phyloP scores from a whole-genome alignment of 1,140 invertebrate genomes.

The Charaxes varanes region DNA sequence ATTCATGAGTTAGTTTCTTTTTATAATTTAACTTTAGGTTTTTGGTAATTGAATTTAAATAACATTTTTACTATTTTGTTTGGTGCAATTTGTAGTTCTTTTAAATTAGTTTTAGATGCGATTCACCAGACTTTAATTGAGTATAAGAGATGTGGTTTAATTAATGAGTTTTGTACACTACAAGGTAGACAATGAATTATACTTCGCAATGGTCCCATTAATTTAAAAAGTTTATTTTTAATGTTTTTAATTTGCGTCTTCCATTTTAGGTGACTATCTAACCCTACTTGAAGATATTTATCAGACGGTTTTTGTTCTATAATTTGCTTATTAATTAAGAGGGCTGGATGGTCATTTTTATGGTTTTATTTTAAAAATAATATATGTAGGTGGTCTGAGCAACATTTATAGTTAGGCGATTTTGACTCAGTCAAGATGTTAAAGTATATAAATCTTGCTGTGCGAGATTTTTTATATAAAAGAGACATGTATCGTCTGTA shows the following conservation, averaged over 20 bases:
- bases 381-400: constrained; percentile 8
- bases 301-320: constrained; percentile 8
- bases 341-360: constrained; percentile 4
- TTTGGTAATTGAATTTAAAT: no score
- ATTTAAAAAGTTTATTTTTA: no score
- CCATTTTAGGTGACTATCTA: constrained; percentile 3
- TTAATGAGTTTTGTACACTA: no score
- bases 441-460: constrained; percentile 12
- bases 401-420: constrained; percentile 13
- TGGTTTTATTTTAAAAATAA: constrained; percentile 11
- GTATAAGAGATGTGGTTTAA: no score
- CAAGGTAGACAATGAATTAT: no score
- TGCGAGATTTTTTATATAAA: constrained; percentile 7
- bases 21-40: no score
- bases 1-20: no score
- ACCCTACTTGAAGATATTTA: constrained; percentile 13
- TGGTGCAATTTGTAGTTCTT: no score
- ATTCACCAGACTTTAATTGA: no score
- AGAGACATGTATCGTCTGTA: constrained; percentile 13
- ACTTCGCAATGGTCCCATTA: no score
- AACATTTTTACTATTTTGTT: no score
- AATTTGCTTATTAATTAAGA: constrained; percentile 6
- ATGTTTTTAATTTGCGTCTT: constrained; percentile 5
- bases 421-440: constrained; percentile 10
- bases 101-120: no score